Percentiles rank a stretch among this genome's conserved stretches.
Conservation (phyloP, 23 tunicate species). For the Ascidia mentula region DNA sequence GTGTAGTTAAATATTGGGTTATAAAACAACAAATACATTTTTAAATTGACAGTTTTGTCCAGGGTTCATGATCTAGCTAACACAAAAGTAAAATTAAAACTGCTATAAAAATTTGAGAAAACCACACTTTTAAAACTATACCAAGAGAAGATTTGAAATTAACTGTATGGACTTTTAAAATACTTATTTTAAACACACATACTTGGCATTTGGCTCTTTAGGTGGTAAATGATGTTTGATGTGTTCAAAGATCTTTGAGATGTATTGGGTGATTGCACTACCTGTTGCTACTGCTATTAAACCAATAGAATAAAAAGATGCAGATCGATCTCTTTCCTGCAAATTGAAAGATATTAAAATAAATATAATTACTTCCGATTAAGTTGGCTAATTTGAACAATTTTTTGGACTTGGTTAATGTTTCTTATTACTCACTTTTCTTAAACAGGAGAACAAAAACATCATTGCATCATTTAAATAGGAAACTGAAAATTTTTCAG, state of each 20-base stretch:
- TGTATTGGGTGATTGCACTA: constrained; percentile 32
- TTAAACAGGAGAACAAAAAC: constrained; percentile 44
- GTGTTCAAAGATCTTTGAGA: constrained; percentile 50
- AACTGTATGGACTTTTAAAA: background rate
- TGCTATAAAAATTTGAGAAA: background rate
- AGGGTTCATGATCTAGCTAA: too few species aligned
- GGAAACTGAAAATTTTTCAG: constrained; percentile 33
- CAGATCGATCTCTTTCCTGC: constrained; percentile 69
- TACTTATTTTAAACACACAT: too few species aligned
- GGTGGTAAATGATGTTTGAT: constrained; percentile 57
- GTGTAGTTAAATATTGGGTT: too few species aligned
- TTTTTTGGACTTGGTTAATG: too few species aligned
- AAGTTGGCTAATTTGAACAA: background rate
- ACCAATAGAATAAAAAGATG: constrained; percentile 55
- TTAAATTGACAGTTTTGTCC: too few species aligned
- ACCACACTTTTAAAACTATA: background rate
- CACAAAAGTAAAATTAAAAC: background rate
- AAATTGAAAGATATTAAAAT: background rate
- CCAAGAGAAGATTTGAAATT: background rate
- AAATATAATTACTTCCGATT: too few species aligned
- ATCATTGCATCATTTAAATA: constrained; percentile 59
- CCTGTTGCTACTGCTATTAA: constrained; percentile 41
- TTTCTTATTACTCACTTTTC: constrained; percentile 45
- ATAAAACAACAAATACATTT: background rate
- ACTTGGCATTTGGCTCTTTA: constrained; percentile 68